Base-by-base conservation (phyloP, 2,888 invertebrate genomes). In the Nemoura dubitans region DNA sequence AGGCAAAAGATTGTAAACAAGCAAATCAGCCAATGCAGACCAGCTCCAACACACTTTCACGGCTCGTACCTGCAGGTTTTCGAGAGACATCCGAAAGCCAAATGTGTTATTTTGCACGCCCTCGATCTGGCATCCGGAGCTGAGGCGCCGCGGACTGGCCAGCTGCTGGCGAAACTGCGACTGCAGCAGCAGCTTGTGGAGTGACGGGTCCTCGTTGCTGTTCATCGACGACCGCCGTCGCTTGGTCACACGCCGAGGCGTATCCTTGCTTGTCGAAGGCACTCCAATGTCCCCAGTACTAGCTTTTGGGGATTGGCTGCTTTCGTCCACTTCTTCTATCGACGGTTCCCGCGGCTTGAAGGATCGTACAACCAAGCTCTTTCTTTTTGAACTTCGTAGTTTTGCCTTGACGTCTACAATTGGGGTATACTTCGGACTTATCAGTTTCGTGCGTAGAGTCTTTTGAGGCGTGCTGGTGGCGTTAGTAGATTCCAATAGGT, bases 1-100 rank as follows among this genome's bases (percentile, higher is more conserved):
- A n/a, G n/a, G n/a, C n/a, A n/a, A n/a, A n/a, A n/a, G n/a, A n/a
- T n/a, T n/a, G n/a, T n/a, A n/a, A n/a, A n/a, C n/a, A n/a, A n/a
- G n/a, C n/a, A n/a, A n/a, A n/a, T n/a, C n/a, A n/a, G n/a, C n/a
- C n/a, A n/a, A n/a, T n/a, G n/a, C n/a, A n/a, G n/a, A n/a, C n/a
- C n/a, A n/a, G 36, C 10, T 36, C 10, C 36, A 6, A 36, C 36
- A 10, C 10, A 36, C 10, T 36, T 36, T 10, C 36, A 36, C 10
- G 5, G 10, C 10, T 36, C 10, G 59, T 59, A 59, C 59, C 59
- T 95, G 95, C 81, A 95, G 91, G 92, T 96, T 95, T 89, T 95
- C 83, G 76, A 86, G 81, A 0, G 87, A 86, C 83, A 87, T 77
- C 28, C 83, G 30, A 43, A 87, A 88, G 26, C 87, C 92, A 89